Conservation (phyloP, 1,140 invertebrate species). For the Papilio helenus region DNA sequence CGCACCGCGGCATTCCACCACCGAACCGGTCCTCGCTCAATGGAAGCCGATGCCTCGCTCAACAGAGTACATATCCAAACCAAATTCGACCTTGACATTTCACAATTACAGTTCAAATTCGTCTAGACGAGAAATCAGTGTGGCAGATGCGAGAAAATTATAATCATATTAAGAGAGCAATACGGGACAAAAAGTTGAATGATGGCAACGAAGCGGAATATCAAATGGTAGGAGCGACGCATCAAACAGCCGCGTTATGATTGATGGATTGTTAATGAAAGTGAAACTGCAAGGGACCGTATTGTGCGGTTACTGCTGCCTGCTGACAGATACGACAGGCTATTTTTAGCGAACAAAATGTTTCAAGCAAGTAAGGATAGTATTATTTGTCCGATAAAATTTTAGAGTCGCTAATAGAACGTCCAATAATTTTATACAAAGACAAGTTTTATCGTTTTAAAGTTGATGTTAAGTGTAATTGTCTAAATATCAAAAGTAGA, state of each 20-base stretch:
- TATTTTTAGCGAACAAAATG: conserved; percentile 6
- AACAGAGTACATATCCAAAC: conserved; percentile 42
- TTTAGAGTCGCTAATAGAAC: not conserved
- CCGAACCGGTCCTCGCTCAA: conserved; percentile 72
- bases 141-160: conserved; percentile 67
- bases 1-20: conserved; percentile 69
- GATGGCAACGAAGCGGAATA: conserved; percentile 64
- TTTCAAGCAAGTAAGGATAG: not conserved
- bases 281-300: conserved; percentile 39
- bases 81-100: conserved; percentile 50
- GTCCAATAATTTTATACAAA: not conserved
- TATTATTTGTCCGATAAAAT: not conserved
- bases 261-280: conserved; percentile 59
- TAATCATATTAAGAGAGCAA: conserved; percentile 70
- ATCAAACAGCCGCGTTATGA: conserved; percentile 49
- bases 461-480: too few species aligned
- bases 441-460: too few species aligned
- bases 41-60: conserved; percentile 63
- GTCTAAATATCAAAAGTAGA: too few species aligned
- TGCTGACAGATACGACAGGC: not conserved
- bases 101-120: conserved; percentile 44
- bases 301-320: not conserved
- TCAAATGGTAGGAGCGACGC: conserved; percentile 56
- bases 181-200: conserved; percentile 69
- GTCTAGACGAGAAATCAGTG: conserved; percentile 22